Conservation (phyloP, 1,140 invertebrate genomes). For the Patella vulgata region DNA sequence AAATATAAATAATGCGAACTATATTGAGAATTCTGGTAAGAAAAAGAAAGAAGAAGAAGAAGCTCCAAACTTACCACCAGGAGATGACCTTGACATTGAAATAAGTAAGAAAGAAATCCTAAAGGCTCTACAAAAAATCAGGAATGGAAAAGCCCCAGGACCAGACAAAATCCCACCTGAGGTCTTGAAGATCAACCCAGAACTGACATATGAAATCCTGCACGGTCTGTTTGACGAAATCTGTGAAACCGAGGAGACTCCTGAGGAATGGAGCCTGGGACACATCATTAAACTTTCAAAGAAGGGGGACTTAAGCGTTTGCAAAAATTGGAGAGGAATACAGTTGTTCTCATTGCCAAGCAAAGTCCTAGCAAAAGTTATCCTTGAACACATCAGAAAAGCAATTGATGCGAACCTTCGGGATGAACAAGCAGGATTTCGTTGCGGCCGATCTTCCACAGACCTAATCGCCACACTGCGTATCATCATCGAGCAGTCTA, state of each 20-base stretch:
- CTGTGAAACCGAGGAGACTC: background rate
- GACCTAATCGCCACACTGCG: constrained; percentile 11
- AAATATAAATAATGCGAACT: no score
- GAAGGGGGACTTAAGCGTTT: background rate
- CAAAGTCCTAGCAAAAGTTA: no score
- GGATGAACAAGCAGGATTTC: constrained; percentile 6
- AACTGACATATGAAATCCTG: background rate
- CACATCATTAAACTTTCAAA: constrained; percentile 3
- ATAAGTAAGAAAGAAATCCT: background rate
- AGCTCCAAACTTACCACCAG: no score
- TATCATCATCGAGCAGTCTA: no score
- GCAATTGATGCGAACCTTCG: background rate
- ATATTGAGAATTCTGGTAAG: no score
- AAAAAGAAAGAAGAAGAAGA: no score
- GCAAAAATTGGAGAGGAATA: constrained; percentile 8
- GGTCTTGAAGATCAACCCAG: background rate
- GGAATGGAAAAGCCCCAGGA: constrained; percentile 4
- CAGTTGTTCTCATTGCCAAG: background rate
- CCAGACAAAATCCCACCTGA: constrained; percentile 5
- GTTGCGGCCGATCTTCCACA: background rate
- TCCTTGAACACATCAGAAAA: no score
- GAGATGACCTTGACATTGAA: no score
- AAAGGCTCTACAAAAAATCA: background rate
- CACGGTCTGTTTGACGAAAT: background rate
- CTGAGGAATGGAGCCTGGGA: constrained; percentile 1